Evolutionary conservation across 92 coral and sea anemone genomes (phyloP).

Genomic region (Paramuricea clavata): DNA sequence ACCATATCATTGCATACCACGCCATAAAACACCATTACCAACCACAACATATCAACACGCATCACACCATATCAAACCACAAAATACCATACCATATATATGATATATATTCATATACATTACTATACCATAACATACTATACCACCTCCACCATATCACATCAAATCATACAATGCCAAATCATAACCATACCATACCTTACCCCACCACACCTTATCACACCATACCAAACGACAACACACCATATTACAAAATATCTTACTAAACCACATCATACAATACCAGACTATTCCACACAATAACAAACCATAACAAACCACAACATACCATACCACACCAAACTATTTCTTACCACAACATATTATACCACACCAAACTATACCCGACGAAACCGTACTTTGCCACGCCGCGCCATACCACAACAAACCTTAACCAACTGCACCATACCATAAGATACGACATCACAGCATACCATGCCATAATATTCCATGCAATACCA

Average conservation of each 20-base stretch:
- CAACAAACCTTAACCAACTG: constrained; percentile 4
- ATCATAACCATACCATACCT: not conserved
- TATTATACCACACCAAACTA: not conserved
- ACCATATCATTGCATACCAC: no score
- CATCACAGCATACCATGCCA: constrained; percentile 24
- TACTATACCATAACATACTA: not conserved
- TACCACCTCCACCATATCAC: not conserved
- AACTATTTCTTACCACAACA: not conserved
- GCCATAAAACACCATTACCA: no score
- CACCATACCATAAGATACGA: not conserved
- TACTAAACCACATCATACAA: not conserved
- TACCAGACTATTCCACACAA: not conserved
- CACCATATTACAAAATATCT: not conserved
- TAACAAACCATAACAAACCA: not conserved
- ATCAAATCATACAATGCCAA: not conserved
- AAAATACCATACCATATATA: no score
- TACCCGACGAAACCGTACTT: not conserved
- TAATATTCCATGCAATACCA: not conserved
- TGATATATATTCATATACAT: no score
- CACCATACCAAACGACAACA: not conserved
- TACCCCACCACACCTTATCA: not conserved
- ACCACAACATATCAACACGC: no score
- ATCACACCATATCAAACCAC: no score
- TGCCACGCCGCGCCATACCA: not conserved
- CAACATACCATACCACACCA: constrained; percentile 5